A percentile compares a stretch with the other conserved stretches of the same genome.
Conservation (phyloP, 2,888 invertebrate species). For the Nymphalis polychloros region DNA sequence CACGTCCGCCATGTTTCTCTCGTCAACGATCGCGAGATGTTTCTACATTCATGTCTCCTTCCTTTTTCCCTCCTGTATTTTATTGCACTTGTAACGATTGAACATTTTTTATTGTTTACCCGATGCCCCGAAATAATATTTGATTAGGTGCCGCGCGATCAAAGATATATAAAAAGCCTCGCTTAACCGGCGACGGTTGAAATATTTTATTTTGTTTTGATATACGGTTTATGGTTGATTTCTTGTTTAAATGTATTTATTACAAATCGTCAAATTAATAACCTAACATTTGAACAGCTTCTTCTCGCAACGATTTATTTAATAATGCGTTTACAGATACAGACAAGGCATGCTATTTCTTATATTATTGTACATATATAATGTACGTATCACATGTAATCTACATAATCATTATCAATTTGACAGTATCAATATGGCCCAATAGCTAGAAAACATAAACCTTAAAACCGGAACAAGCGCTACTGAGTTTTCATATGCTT, state of each 20-base stretch:
- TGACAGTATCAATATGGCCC: too few species aligned
- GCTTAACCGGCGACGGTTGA: conserved; percentile 4
- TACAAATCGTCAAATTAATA: too few species aligned
- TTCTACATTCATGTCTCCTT: conserved; percentile 54
- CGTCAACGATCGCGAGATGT: conserved; percentile 41
- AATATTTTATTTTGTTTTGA: conserved; percentile 23
- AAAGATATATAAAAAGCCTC: conserved; percentile 22
- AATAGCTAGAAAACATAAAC: too few species aligned
- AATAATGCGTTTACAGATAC: too few species aligned
- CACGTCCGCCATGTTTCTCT: conserved; percentile 53
- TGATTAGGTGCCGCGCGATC: conserved; percentile 38
- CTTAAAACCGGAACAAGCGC: too few species aligned
- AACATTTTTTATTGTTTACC: conserved; percentile 41
- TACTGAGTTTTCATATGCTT: too few species aligned
- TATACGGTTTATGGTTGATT: conserved; percentile 13
- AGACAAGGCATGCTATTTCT: too few species aligned
- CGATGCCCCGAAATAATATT: conserved; percentile 31
- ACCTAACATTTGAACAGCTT: neutral
- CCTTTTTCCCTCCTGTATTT: conserved; percentile 53
- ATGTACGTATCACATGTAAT: too few species aligned
- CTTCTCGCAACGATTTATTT: neutral
- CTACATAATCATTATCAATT: too few species aligned
- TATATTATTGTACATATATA: too few species aligned
- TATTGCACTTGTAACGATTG: conserved; percentile 63
- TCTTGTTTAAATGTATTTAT: conserved; percentile 16